phyloP scores from a whole-genome alignment of 2,113 vertebrate species.

The Indicator indicator region DNA sequence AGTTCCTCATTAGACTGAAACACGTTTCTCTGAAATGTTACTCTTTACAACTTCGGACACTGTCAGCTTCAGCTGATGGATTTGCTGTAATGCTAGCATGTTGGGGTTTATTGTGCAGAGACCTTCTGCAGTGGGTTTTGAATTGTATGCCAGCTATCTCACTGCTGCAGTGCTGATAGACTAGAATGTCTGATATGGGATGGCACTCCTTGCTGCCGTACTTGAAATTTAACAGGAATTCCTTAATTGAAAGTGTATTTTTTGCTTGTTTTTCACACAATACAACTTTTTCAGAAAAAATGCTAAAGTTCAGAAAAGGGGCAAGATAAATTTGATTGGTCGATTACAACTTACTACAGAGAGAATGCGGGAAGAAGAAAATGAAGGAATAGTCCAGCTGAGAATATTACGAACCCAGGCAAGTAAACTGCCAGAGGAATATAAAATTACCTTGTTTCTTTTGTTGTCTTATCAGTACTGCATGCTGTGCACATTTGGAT shows the following conservation, averaged over 20 bases:
- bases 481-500: neutral
- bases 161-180: neutral
- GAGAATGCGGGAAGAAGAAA: slow-evolving; percentile 98
- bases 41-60: neutral
- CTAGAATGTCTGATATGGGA: neutral
- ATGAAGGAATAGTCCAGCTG: slow-evolving; percentile 98
- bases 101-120: neutral
- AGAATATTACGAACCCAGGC: slow-evolving; percentile 99
- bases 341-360: slow-evolving; percentile 97
- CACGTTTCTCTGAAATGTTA: neutral
- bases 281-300: slow-evolving; percentile 90
- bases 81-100: neutral
- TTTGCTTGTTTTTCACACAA: slow-evolving; percentile 12
- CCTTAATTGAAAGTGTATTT: neutral
- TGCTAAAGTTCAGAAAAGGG: slow-evolving; percentile 97
- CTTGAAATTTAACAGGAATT: neutral
- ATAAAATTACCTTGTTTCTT: neutral
- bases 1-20: neutral
- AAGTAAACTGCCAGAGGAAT: slow-evolving; percentile 10
- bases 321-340: slow-evolving; percentile 98
- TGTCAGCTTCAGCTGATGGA: neutral
- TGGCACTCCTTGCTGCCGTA: neutral
- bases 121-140: neutral
- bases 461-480: neutral
- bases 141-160: neutral